Percentiles rank a stretch among this genome's conserved stretches.
These are phyloP conservation scores for Linnaemya tessellans DNA, from an alignment of 2,888 invertebrate genomes.

Conservation along the genomic window DNA sequence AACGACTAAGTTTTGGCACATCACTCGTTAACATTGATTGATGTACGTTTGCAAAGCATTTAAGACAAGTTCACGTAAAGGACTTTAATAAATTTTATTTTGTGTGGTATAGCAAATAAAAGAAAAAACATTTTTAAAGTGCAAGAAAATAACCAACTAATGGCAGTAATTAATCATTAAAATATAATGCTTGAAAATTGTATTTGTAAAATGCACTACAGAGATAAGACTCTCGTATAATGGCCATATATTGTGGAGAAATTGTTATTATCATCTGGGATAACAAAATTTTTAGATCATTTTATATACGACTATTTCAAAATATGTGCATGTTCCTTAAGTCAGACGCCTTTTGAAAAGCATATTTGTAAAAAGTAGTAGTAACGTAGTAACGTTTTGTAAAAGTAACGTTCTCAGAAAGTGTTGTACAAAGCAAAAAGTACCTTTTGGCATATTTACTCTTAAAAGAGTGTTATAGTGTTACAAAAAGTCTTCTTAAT, in stretches of 20 bases:
- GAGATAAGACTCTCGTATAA: not conserved
- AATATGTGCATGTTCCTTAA: no score
- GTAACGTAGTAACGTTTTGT: no score
- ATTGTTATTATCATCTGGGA: no score
- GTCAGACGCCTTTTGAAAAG: no score
- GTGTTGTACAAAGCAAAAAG: no score
- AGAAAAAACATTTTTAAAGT: slow-evolving; percentile 40
- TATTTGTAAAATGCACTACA: not conserved
- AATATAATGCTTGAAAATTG: not conserved
- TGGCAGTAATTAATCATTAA: slow-evolving; percentile 67
- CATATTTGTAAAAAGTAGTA: no score
- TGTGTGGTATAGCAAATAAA: slow-evolving; percentile 31
- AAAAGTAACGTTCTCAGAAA: no score
- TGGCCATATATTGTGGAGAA: not conserved
- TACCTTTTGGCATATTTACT: no score
- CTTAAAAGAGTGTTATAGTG: no score
- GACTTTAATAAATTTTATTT: slow-evolving; percentile 47
- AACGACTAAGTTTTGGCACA: slow-evolving; percentile 71
- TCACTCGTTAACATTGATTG: slow-evolving; percentile 71
- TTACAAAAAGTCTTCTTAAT: no score
- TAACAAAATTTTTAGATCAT: no score
- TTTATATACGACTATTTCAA: no score
- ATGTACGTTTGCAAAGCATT: slow-evolving; percentile 59
- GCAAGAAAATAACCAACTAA: slow-evolving; percentile 65
- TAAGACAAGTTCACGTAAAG: slow-evolving; percentile 33